Percentiles rank a stretch among this genome's conserved stretches.
These are phyloP conservation scores for Nibea albiflora DNA, from an alignment of 2,113 vertebrate species.

Conservation along the genomic window DNA sequence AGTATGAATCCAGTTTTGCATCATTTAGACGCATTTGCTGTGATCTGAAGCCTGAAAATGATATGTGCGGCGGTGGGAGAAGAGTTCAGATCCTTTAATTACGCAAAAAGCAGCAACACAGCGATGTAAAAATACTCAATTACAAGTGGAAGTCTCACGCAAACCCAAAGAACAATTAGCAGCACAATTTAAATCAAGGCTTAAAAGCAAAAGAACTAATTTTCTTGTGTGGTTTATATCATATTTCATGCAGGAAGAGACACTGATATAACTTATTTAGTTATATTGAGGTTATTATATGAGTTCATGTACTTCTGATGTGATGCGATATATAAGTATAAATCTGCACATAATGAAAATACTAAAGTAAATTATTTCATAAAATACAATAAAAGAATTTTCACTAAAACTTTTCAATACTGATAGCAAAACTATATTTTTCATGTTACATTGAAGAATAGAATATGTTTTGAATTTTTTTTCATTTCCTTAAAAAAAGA, in stretches of 20 bases:
- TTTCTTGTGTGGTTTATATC: too few species aligned
- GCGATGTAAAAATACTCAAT: background rate
- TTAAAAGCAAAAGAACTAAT: background rate
- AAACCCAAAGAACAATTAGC: background rate
- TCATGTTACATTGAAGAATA: background rate
- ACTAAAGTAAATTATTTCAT: too few species aligned
- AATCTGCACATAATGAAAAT: background rate
- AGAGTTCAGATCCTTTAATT: background rate
- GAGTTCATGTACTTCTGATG: background rate
- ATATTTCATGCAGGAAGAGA: too few species aligned
- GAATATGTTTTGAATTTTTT: background rate
- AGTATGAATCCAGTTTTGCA: background rate
- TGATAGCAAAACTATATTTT: background rate
- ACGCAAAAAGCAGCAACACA: background rate
- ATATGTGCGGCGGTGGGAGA: background rate
- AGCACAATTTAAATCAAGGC: background rate
- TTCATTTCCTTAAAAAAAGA: too few species aligned
- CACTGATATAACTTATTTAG: background rate
- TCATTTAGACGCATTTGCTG: slow-evolving; percentile 15
- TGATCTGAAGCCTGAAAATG: slow-evolving; percentile 11
- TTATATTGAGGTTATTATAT: background rate
- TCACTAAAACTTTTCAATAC: background rate
- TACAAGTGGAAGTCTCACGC: background rate
- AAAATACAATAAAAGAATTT: background rate
- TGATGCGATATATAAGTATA: background rate